Evolutionary conservation across 2,113 vertebrate genomes (phyloP).

Genomic region (Chionodraco myersi): DNA sequence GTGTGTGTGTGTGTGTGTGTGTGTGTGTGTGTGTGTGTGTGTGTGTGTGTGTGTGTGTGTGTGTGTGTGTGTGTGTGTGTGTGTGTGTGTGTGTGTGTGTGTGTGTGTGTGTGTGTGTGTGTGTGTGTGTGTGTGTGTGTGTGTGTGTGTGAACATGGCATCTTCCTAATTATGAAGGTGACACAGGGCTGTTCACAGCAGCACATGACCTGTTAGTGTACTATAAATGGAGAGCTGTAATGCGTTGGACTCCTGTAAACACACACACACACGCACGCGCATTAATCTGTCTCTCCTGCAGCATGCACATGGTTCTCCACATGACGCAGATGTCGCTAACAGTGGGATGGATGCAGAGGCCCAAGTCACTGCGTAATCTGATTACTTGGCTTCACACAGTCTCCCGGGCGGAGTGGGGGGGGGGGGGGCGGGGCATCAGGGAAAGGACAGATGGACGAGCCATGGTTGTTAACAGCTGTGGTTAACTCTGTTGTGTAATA

Average conservation of each 20-base stretch:
- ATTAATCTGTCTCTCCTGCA: conserved; percentile 59
- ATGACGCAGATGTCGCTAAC: conserved; percentile 71
- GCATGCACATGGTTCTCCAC: conserved; percentile 67
- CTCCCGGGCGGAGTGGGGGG: conserved; percentile 33
- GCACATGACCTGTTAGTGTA: conserved; percentile 35
- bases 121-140: too few species aligned
- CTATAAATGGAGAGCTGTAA: conserved; percentile 31
- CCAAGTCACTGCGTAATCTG: conserved; percentile 74
- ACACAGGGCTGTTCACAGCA: conserved; percentile 3
- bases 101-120: too few species aligned
- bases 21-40: conserved; percentile 29
- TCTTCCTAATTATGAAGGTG: conserved; percentile 4
- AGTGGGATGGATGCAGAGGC: conserved; percentile 60
- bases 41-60: conserved; percentile 16
- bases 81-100: neutral
- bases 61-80: conserved; percentile 1
- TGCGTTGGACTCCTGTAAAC: neutral
- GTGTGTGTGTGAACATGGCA: neutral
- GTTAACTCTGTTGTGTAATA: conserved; percentile 70
- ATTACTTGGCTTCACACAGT: conserved; percentile 71
- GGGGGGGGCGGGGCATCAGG: conserved; percentile 41
- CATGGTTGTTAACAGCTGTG: conserved; percentile 66
- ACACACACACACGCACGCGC: conserved; percentile 17
- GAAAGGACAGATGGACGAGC: conserved; percentile 64
- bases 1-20: neutral